A percentile compares a stretch with the other conserved stretches of the same genome.
These are phyloP conservation scores for Phenganax marumi DNA, from an alignment of 92 coral and sea anemone species.

Conservation along the genomic window DNA sequence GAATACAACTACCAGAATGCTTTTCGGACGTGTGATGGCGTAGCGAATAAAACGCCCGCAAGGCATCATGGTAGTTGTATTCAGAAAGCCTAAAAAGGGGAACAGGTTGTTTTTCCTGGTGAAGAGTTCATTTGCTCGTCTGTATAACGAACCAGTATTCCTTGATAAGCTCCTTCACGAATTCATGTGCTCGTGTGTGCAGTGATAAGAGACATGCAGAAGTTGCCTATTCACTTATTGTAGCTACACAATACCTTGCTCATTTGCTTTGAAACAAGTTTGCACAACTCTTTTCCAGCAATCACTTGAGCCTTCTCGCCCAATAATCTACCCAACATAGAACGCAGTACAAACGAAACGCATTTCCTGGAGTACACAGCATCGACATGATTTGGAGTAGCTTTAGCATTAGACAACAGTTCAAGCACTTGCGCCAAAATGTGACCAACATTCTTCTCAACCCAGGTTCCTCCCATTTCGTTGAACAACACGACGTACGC, in stretches of 20 bases:
- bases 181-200: too few species aligned
- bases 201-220: too few species aligned
- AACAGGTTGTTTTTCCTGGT: too few species aligned
- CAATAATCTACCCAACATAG: slow-evolving; percentile 82
- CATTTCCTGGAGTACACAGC: slow-evolving; percentile 97
- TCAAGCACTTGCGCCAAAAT: slow-evolving; percentile 86
- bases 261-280: slow-evolving; percentile 83
- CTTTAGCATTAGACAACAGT: slow-evolving; percentile 87
- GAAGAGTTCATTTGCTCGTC: too few species aligned
- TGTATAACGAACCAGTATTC: too few species aligned
- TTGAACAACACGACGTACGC: slow-evolving; percentile 88
- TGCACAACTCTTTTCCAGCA: slow-evolving; percentile 91
- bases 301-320: slow-evolving; percentile 96
- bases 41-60: too few species aligned
- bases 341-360: slow-evolving; percentile 84
- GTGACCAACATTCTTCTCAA: slow-evolving; percentile 74
- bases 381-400: slow-evolving; percentile 97
- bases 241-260: slow-evolving; percentile 31
- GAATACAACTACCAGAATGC: too few species aligned
- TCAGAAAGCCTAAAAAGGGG: too few species aligned
- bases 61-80: too few species aligned
- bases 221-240: neutral
- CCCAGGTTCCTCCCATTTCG: slow-evolving; percentile 98
- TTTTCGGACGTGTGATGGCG: too few species aligned
- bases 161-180: too few species aligned